Base-by-base conservation (phyloP, 2,888 invertebrate genomes). In the Ellobium chinense region DNA sequence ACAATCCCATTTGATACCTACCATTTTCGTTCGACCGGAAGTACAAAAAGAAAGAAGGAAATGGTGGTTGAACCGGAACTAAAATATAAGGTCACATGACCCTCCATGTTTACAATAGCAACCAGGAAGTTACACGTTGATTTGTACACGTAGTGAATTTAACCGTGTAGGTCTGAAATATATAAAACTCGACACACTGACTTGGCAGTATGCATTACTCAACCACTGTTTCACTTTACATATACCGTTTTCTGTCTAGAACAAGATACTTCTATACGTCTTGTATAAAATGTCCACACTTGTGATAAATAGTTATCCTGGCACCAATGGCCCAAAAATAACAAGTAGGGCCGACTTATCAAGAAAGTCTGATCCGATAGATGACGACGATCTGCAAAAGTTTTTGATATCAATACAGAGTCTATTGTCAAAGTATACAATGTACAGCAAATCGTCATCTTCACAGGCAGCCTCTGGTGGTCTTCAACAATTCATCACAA, bases 401-500 rank as follows among this genome's bases (percentile, higher is more conserved):
- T 81, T 80, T 31, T 46, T 82, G 31, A 63, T 54, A 3, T 87
- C 86, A 60, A 85, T 90, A 34, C 88, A 85, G 73, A 83, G 84
- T 75, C 81, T 90, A 36, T 82, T 90, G n/a, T 80, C 82, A 56
- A 88, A 88, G 75, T 90, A 90, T 69, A 87, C 82, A 77, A 88
- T 88, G 84, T 86, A 87, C 75, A 89, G 88, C 83, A 89, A 88
- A 36, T 85, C 87, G 29, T 69, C 81, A 2, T 83, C 83, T 24
- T 73, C 78, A 1, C 85, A 82, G 31, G 88, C 88, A 3, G 84
- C 85, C 63, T 88, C 90, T 12, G 90, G 89, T 9, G 90, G 89
- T 27, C 78, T 90, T 39, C 90, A 90, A 65, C 89, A 90, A 66
- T 88, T 86, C 70, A 81, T 90, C 2, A 88, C 85, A 70, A 87